A percentile compares a stretch with the other conserved stretches of the same genome.
Conservation (phyloP, 2,797 vertebrate genomes). For the Pseudotriccus pelzelni region DNA sequence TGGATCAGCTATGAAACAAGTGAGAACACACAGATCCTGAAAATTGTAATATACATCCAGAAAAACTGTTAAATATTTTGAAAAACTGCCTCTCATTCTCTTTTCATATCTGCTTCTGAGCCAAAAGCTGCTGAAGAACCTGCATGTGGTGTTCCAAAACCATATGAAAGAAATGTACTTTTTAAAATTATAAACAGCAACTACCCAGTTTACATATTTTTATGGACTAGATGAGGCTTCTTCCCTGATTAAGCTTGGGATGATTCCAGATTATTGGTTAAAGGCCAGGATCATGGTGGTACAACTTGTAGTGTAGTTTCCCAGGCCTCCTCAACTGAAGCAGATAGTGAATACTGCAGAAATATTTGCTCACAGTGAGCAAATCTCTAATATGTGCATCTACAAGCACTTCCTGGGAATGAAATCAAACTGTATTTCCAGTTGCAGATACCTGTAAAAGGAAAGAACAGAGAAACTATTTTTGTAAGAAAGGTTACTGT, state of each 20-base stretch:
- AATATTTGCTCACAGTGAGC: not conserved
- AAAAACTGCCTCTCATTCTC: not conserved
- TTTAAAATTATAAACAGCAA: not conserved
- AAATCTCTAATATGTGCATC: not conserved
- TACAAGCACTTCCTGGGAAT: not conserved
- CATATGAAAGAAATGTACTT: not conserved
- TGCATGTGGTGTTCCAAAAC: not conserved
- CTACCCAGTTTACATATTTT: not conserved
- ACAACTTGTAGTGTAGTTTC: not conserved
- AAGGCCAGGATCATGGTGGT: not conserved
- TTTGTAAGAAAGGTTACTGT: constrained; percentile 18
- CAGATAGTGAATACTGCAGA: not conserved
- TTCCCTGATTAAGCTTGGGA: not conserved
- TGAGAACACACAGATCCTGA: not conserved
- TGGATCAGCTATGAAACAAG: not conserved
- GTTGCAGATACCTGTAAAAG: not conserved
- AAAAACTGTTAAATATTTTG: not conserved
- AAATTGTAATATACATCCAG: not conserved
- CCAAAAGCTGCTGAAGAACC: not conserved
- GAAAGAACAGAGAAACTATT: not conserved
- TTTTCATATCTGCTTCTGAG: not conserved
- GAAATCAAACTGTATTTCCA: not conserved
- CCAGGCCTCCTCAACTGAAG: not conserved
- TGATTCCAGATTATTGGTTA: not conserved
- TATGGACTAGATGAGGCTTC: not conserved